These are phyloP conservation scores for Drosophila paucipuncta DNA, from an alignment of 2,888 invertebrate genomes.

Conservation along the genomic window DNA sequence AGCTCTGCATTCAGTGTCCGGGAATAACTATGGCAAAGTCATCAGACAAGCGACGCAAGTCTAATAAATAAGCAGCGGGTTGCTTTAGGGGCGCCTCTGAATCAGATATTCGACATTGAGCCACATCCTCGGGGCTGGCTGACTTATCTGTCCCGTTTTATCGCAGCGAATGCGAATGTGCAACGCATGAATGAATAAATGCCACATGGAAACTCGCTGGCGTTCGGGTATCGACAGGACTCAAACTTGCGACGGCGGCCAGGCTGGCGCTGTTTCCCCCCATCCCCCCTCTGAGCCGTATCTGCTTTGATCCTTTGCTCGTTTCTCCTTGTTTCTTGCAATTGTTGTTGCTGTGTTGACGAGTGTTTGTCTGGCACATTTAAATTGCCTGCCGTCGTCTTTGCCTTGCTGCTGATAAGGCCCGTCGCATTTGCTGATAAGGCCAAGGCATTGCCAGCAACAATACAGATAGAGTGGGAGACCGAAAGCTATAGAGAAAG, in stretches of 20 bases:
- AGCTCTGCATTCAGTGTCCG: neutral
- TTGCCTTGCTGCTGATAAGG: constrained; percentile 57
- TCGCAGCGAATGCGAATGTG: constrained; percentile 66
- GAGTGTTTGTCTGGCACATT: constrained; percentile 53
- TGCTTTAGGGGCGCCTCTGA: constrained; percentile 45
- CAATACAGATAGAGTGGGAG: constrained; percentile 22
- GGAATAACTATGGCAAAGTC: constrained; percentile 5
- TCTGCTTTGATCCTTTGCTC: constrained; percentile 5
- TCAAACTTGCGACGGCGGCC: constrained; percentile 24
- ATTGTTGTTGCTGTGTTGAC: constrained; percentile 41
- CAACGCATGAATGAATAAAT: constrained; percentile 78
- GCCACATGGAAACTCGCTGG: constrained; percentile 46
- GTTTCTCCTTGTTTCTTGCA: constrained; percentile 6
- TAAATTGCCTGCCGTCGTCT: constrained; percentile 62
- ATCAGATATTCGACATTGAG: constrained; percentile 63
- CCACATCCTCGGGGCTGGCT: constrained; percentile 62
- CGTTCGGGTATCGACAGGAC: constrained; percentile 53
- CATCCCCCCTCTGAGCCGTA: neutral
- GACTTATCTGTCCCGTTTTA: constrained; percentile 62
- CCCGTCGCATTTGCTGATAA: constrained; percentile 53
- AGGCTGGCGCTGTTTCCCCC: constrained; percentile 22
- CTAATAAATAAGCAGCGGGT: constrained; percentile 49
- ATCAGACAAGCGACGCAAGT: constrained; percentile 31
- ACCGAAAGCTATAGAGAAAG: constrained; percentile 7
- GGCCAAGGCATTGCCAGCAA: constrained; percentile 36